Conservation (phyloP, 2,113 vertebrate genomes). For the Paracanthobrama guichenoti region DNA sequence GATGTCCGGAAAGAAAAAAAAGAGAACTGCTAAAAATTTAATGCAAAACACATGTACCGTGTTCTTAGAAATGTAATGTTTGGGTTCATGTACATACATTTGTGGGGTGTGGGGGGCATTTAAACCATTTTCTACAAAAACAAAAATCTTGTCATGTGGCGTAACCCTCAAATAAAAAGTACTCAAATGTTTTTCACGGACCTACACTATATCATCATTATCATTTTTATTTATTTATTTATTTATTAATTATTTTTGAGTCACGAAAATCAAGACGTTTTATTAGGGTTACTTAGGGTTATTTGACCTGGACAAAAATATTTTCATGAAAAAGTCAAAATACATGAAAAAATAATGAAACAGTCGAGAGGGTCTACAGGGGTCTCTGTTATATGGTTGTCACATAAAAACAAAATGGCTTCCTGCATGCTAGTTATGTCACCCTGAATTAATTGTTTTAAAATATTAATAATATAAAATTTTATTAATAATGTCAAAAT, state of each 20-base stretch:
- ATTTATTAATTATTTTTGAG: background rate
- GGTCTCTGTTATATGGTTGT: slow-evolving; percentile 6
- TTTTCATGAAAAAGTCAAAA: background rate
- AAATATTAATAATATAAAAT: background rate
- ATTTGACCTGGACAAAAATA: background rate
- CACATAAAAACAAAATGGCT: slow-evolving; percentile 13
- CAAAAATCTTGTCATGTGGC: background rate
- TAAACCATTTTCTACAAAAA: background rate
- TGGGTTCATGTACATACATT: background rate
- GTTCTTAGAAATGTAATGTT: background rate
- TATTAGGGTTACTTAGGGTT: background rate
- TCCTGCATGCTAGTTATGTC: background rate
- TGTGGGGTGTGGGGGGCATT: no score
- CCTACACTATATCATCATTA: background rate
- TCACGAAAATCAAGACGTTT: no score
- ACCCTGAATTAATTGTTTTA: background rate
- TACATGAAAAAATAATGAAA: background rate
- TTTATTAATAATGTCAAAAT: background rate
- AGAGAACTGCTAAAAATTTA: background rate
- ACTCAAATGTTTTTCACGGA: background rate
- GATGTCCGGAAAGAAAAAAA: background rate
- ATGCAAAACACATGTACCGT: background rate
- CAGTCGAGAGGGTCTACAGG: slow-evolving; percentile 1
- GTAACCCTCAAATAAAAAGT: background rate
- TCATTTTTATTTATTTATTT: background rate